Evolutionary conservation across 2,888 invertebrate species (phyloP).

Genomic region (Cheilosia scutellata): DNA sequence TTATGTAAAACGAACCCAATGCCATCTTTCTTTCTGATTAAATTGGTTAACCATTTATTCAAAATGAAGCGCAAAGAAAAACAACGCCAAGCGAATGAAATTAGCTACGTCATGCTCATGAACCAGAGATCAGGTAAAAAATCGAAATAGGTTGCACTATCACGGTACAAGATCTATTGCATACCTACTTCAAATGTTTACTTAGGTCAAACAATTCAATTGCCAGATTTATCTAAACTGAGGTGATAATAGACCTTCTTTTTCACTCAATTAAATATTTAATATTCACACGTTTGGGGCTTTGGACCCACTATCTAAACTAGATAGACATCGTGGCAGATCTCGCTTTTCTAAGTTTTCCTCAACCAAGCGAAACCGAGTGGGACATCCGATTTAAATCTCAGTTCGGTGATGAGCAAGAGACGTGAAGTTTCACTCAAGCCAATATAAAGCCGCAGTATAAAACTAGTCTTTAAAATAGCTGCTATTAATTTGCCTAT

Average conservation of each 20-base stretch:
- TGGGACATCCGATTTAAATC: background rate
- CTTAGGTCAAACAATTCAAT: background rate
- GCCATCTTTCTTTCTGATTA: constrained; percentile 30
- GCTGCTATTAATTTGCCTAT: constrained; percentile 45
- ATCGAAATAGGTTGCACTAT: constrained; percentile 22
- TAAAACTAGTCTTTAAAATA: constrained; percentile 22
- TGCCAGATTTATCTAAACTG: background rate
- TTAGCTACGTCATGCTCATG: constrained; percentile 14
- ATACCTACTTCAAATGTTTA: constrained; percentile 29
- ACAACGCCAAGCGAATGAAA: background rate
- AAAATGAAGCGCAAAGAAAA: constrained; percentile 10
- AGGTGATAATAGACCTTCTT: constrained; percentile 18
- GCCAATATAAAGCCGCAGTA: background rate
- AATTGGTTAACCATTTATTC: constrained; percentile 48
- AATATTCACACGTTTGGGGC: constrained; percentile 40
- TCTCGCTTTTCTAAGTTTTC: constrained; percentile 32
- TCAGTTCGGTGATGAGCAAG: background rate
- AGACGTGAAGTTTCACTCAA: constrained; percentile 42
- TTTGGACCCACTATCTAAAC: background rate
- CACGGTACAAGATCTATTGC: constrained; percentile 11
- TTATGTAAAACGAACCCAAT: constrained; percentile 41
- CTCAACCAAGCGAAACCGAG: constrained; percentile 56
- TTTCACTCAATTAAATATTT: constrained; percentile 58
- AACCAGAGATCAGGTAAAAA: constrained; percentile 17
- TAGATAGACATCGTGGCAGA: background rate